A percentile compares a stretch with the other conserved stretches of the same genome.
These are phyloP conservation scores for Maniola jurtina DNA, from an alignment of 1,140 invertebrate species.

Conservation along the genomic window DNA sequence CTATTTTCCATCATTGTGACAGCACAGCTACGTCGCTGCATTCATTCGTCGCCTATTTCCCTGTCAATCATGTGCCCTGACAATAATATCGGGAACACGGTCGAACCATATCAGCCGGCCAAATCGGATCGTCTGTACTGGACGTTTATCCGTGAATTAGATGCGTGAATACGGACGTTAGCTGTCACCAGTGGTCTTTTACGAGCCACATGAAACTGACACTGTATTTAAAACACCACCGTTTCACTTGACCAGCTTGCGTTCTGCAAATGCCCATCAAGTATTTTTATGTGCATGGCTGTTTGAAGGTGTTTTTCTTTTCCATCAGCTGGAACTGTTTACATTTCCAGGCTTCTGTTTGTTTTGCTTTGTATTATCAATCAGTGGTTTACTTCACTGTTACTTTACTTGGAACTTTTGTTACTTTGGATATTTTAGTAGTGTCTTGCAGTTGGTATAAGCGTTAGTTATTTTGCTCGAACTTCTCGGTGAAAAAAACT, in stretches of 20 bases:
- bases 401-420: background rate
- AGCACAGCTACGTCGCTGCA: too few relatives aligned
- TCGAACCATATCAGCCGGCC: background rate
- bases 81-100: too few relatives aligned
- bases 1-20: too few relatives aligned
- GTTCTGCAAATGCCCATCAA: slow-evolving; percentile 21
- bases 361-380: background rate
- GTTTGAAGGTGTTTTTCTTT: slow-evolving; percentile 11
- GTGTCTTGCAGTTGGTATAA: background rate
- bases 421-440: background rate
- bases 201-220: slow-evolving; percentile 29
- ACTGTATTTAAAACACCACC: slow-evolving; percentile 21
- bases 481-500: too few relatives aligned
- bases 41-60: too few relatives aligned
- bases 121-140: background rate
- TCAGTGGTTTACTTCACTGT: background rate
- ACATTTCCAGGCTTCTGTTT: slow-evolving; percentile 1
- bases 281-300: slow-evolving; percentile 17
- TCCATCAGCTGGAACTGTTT: slow-evolving; percentile 5
- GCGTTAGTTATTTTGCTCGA: too few relatives aligned
- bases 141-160: slow-evolving; percentile 21
- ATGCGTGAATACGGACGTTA: slow-evolving; percentile 16
- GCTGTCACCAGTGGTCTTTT: slow-evolving; percentile 24
- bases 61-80: too few relatives aligned
- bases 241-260: slow-evolving; percentile 16